Evolutionary conservation across 2,888 invertebrate species (phyloP).

Genomic region (Nineta flava): DNA sequence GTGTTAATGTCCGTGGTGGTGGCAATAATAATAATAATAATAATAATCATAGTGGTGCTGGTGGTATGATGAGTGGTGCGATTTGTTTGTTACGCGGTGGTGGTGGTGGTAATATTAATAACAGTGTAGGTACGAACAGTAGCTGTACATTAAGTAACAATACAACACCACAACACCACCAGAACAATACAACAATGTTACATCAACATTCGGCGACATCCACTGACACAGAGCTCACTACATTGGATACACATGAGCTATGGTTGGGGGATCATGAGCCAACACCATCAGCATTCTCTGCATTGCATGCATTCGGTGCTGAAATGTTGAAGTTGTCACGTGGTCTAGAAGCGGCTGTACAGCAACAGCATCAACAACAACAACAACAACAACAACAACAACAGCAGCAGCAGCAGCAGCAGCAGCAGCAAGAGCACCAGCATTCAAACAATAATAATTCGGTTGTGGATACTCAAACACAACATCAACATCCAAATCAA

Average conservation of each 20-base stretch:
- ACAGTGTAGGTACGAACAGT: conserved; percentile 6
- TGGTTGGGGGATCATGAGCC: conserved; percentile 42
- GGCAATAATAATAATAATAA: conserved; percentile 5
- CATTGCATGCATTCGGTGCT: conserved; percentile 71
- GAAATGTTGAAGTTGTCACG: conserved; percentile 73
- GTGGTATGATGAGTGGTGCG: not conserved
- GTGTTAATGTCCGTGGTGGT: conserved; percentile 15
- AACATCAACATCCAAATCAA: not conserved
- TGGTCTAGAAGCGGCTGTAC: conserved; percentile 56
- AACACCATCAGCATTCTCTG: conserved; percentile 69
- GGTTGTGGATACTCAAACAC: conserved; percentile 8
- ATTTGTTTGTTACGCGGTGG: not conserved
- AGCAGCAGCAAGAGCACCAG: conserved; percentile 9
- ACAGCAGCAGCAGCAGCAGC: conserved; percentile 18
- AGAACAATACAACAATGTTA: not conserved
- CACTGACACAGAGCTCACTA: conserved; percentile 72
- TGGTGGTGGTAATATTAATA: not conserved
- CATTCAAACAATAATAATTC: conserved; percentile 12
- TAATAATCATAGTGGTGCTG: not conserved
- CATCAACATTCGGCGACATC: conserved; percentile 48
- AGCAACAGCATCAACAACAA: conserved; percentile 26
- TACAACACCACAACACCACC: conserved; percentile 45
- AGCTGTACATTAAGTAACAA: conserved; percentile 14
- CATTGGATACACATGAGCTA: conserved; percentile 66
- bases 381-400: conserved; percentile 19